Conservation (phyloP, 2,888 invertebrate species). For the Dryobotodes eremita region DNA sequence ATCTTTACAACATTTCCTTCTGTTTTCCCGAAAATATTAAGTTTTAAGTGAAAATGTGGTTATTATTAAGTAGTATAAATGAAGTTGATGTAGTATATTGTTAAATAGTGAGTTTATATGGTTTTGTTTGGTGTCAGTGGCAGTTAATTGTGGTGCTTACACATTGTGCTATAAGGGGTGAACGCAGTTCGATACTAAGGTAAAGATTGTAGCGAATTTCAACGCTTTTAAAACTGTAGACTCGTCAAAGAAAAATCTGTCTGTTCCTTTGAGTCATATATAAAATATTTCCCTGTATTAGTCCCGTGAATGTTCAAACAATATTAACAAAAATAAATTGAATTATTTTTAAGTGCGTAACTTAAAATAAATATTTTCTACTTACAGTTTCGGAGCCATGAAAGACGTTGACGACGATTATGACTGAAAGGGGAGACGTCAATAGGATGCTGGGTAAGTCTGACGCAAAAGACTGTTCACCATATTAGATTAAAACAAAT, state of each 20-base stretch:
- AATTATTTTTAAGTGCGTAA: conserved; percentile 22
- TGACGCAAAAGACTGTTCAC: conserved; percentile 68
- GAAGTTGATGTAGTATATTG: conserved; percentile 67
- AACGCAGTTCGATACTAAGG: conserved; percentile 77
- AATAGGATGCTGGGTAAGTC: conserved; percentile 89
- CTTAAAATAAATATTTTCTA: conserved; percentile 33
- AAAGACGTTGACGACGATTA: conserved; percentile 84
- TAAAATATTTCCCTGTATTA: background rate
- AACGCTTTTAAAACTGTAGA: conserved; percentile 10
- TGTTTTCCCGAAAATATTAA: conserved; percentile 73
- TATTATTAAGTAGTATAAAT: conserved; percentile 65
- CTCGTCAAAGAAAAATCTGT: background rate
- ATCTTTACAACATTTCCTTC: conserved; percentile 84
- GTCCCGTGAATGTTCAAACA: background rate
- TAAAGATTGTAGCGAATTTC: conserved; percentile 66
- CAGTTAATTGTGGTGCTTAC: conserved; percentile 81
- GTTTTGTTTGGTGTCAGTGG: conserved; percentile 82
- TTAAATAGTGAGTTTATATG: conserved; percentile 72
- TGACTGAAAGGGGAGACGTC: conserved; percentile 87
- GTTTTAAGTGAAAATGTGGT: conserved; percentile 79
- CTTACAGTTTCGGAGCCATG: conserved; percentile 82
- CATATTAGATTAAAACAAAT: background rate
- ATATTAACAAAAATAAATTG: background rate
- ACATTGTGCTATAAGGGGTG: conserved; percentile 69
- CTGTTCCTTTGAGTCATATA: background rate